Percentiles rank a stretch among this genome's conserved stretches.
phyloP scores from a whole-genome alignment of 2,113 vertebrate species.

The Forbesichthys papilliferus region DNA sequence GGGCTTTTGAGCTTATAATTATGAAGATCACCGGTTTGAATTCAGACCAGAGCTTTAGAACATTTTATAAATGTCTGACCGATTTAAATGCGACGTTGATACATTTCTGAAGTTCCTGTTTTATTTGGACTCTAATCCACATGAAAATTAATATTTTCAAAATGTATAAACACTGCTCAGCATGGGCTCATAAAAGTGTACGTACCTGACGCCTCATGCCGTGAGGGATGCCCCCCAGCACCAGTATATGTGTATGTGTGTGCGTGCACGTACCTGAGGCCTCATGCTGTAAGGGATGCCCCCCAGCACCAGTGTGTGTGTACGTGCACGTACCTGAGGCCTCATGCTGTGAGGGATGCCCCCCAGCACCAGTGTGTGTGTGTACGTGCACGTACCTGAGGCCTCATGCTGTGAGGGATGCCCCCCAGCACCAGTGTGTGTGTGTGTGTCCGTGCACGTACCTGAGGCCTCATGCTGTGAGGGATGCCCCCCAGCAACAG shows the following conservation, averaged over 20 bases:
- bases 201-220: constrained; percentile 97
- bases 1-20: too few species aligned
- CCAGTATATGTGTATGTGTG: constrained; percentile 61
- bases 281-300: constrained; percentile 88
- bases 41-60: too few species aligned
- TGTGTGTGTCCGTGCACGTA: constrained; percentile 81
- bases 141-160: too few species aligned
- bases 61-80: too few species aligned
- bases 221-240: constrained; percentile 92
- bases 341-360: constrained; percentile 98
- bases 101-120: too few species aligned
- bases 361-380: constrained; percentile 79
- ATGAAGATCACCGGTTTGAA: too few species aligned
- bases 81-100: too few species aligned
- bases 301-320: background rate
- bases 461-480: constrained; percentile 98
- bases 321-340: constrained; percentile 84
- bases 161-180: too few species aligned
- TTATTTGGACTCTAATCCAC: too few species aligned
- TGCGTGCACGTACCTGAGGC: constrained; percentile 83
- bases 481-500: constrained; percentile 93
- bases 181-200: background rate
- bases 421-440: too few species aligned
- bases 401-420: too few species aligned
- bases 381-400: background rate